Base-by-base conservation (phyloP, 2,888 invertebrate species). In the Hermaeophaga mercurialis region DNA sequence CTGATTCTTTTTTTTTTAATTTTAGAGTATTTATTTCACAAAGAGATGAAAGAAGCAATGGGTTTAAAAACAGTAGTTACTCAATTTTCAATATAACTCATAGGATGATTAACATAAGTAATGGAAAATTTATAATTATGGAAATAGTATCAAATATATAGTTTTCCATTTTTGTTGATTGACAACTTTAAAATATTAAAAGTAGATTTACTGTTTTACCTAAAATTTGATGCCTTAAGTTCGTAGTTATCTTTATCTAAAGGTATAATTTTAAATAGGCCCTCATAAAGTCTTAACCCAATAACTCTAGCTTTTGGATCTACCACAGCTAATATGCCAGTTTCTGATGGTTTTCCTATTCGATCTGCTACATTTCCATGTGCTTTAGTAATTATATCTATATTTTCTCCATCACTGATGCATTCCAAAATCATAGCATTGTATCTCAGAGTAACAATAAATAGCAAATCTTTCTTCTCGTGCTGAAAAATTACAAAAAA, bases 371-470 rank as follows among this genome's bases (percentile, higher is more conserved):
- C 95, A 82, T 94, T 95, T 2, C 98, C 98, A 75, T 96, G 94
- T 2, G 97, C 97, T 75, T 91, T 88, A 1, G 98, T 98, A 45
- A 96, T 87, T 17, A 98, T 95, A 73, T 96, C 94, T 52, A 97
- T 83, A 63, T 84, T 84, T 58, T 94, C 94, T 3, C 89, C 90
- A 62, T 87, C 86, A 9, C 80, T 72, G 2, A 81, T 80, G 79
- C 95, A 97, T 79, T 96, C 96, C 62, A 99, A 79, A 71, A 99
- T 96, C 92, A 98, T 96, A 1, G 96, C 96, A 82, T 97, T 95
- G 75, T 96, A 95, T 39, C 96, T 87, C 39, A 89, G 86, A 4
- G 99, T 99, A 49, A 99, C 83, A 33, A 99, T 86, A 76, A 99
- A 96, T 38, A 99, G 81, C 54, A 94, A 80, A 77, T 98, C 96